These are phyloP conservation scores for Ascidia mentula DNA, from an alignment of 23 tunicate species.

Conservation along the genomic window DNA sequence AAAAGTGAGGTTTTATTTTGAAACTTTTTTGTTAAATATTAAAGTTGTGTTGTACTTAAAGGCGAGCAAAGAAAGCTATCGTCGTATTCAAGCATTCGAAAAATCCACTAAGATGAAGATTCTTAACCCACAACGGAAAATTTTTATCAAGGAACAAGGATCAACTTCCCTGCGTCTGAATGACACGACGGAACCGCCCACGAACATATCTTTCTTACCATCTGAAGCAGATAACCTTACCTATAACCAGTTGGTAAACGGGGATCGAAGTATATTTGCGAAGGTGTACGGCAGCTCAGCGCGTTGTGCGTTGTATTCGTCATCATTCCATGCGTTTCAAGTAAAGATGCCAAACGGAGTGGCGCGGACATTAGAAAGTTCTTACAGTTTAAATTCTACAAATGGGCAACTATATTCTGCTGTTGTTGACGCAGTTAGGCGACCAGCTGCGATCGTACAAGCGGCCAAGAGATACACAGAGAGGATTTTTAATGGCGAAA, in stretches of 20 bases:
- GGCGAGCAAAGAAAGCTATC: too few relatives aligned
- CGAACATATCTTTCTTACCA: slow-evolving; percentile 26
- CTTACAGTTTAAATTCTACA: neutral
- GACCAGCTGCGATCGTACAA: slow-evolving; percentile 20
- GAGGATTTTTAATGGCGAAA: neutral
- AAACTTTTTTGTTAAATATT: too few relatives aligned
- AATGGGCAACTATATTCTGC: slow-evolving; percentile 28
- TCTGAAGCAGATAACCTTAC: neutral
- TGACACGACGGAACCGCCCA: neutral
- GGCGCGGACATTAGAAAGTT: slow-evolving; percentile 26
- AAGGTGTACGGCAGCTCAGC: slow-evolving; percentile 26
- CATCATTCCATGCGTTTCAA: slow-evolving; percentile 1
- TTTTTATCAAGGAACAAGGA: neutral
- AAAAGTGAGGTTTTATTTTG: too few relatives aligned
- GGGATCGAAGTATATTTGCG: neutral
- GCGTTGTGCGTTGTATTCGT: slow-evolving; percentile 17
- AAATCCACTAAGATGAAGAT: neutral
- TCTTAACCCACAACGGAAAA: neutral
- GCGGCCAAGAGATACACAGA: slow-evolving; percentile 16
- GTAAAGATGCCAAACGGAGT: neutral
- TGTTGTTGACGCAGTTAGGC: slow-evolving; percentile 23
- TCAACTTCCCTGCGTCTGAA: slow-evolving; percentile 9
- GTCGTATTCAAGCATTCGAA: neutral
- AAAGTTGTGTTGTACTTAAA: neutral
- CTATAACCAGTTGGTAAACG: slow-evolving; percentile 3